Conservation (phyloP, 2,797 vertebrate genomes). For the Chrysocyon brachyurus region DNA sequence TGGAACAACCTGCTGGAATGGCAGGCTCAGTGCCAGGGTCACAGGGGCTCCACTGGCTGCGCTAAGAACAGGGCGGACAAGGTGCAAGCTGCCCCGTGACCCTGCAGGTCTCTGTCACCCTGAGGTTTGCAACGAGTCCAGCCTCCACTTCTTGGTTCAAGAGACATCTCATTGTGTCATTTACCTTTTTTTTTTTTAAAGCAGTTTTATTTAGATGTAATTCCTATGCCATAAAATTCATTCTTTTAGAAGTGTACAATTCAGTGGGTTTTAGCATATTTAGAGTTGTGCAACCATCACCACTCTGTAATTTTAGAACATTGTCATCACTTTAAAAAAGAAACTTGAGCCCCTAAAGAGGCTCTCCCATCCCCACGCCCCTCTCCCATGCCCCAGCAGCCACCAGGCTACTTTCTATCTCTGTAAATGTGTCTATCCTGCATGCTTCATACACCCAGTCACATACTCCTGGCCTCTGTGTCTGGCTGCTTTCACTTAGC, state of each 20-base stretch:
- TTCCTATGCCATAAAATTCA: background rate
- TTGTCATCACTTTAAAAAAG: background rate
- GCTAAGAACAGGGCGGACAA: background rate
- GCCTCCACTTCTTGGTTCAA: background rate
- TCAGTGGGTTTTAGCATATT: background rate
- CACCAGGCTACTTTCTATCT: background rate
- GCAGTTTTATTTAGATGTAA: background rate
- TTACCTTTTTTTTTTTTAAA: background rate
- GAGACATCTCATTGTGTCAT: background rate
- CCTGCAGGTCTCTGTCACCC: too few species aligned
- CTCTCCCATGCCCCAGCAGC: background rate
- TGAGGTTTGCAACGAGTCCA: background rate
- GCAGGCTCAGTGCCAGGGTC: background rate
- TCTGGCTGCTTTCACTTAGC: background rate
- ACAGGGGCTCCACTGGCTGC: background rate
- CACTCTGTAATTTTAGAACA: background rate
- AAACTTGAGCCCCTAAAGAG: background rate
- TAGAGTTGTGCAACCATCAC: background rate
- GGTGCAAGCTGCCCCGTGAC: background rate
- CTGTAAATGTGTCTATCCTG: background rate
- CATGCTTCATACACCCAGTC: background rate
- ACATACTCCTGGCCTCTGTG: too few species aligned
- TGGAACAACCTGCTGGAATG: background rate
- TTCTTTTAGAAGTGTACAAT: background rate
- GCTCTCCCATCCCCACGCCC: background rate